These are phyloP conservation scores for Crocidura indochinensis DNA, from an alignment of 2,797 vertebrate species.

Conservation along the genomic window DNA sequence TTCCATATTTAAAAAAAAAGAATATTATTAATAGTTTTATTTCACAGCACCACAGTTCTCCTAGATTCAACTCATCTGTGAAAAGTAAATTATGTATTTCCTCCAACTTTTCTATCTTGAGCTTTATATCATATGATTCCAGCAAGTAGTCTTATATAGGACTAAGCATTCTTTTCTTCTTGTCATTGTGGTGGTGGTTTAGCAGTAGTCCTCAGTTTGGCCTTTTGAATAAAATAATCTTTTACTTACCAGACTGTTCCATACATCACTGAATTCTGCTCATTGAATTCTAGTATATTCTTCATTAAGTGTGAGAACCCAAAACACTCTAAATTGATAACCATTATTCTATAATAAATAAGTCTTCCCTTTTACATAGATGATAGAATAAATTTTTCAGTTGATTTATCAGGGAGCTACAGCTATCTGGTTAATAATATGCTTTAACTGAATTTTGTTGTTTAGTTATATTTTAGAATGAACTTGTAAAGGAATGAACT, in stretches of 20 bases:
- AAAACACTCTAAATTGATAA: background rate
- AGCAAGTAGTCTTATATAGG: background rate
- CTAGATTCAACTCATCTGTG: background rate
- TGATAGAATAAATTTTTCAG: conserved; percentile 2
- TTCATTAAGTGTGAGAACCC: background rate
- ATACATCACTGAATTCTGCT: background rate
- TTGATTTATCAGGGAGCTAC: conserved; percentile 29
- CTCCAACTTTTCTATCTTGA: conserved; percentile 26
- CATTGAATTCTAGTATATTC: background rate
- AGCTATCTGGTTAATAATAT: conserved; percentile 21
- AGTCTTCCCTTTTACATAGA: conserved; percentile 60
- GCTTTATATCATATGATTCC: background rate
- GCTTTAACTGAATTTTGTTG: conserved; percentile 52
- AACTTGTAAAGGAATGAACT: too few species aligned
- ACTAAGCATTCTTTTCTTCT: conserved; percentile 4
- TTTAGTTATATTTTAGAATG: conserved; percentile 59
- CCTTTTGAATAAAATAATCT: background rate
- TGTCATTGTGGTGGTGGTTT: background rate
- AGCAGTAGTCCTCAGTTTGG: background rate
- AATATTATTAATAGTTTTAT: background rate
- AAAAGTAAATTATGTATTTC: background rate
- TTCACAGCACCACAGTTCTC: background rate
- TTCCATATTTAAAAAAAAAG: too few species aligned
- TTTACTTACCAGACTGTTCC: background rate
- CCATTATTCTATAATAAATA: background rate